Conservation (phyloP, 2,888 invertebrate genomes). For the Oscheius sp. region DNA sequence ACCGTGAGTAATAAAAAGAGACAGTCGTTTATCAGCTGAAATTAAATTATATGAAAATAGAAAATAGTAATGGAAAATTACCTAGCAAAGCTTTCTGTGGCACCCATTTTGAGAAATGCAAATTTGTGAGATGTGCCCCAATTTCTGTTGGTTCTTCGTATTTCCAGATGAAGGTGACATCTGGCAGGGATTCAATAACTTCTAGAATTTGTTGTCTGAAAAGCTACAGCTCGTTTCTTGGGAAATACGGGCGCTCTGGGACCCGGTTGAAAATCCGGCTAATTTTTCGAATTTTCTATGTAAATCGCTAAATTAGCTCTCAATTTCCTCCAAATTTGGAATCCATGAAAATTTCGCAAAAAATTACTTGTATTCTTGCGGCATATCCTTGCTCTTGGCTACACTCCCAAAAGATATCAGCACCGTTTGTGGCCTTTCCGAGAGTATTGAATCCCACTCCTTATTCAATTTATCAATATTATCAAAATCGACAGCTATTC, state of each 20-base stretch:
- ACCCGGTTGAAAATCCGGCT: neutral
- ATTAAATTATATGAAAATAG: neutral
- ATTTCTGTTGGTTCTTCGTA: slow-evolving; percentile 45
- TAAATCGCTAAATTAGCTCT: too few species aligned
- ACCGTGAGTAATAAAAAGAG: slow-evolving; percentile 37
- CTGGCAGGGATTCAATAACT: slow-evolving; percentile 1
- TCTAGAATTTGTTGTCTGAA: neutral
- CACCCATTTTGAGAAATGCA: slow-evolving; percentile 52
- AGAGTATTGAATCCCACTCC: slow-evolving; percentile 30
- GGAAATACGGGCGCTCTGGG: too few species aligned
- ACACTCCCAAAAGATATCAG: slow-evolving; percentile 35
- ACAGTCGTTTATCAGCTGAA: slow-evolving; percentile 31
- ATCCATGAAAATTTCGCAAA: too few species aligned
- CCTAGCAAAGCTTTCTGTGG: slow-evolving; percentile 58
- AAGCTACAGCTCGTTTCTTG: too few species aligned
- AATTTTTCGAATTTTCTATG: too few species aligned
- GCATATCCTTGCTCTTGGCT: slow-evolving; percentile 32
- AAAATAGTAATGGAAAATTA: neutral
- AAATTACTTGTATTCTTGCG: slow-evolving; percentile 10
- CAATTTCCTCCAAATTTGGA: too few species aligned
- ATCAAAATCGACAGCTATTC: slow-evolving; percentile 12
- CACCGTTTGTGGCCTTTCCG: slow-evolving; percentile 25
- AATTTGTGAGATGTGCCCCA: slow-evolving; percentile 40
- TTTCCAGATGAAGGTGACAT: slow-evolving; percentile 56
- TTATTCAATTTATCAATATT: neutral